phyloP scores from a whole-genome alignment of 2,888 invertebrate genomes.

The Geophilus truncorum region DNA sequence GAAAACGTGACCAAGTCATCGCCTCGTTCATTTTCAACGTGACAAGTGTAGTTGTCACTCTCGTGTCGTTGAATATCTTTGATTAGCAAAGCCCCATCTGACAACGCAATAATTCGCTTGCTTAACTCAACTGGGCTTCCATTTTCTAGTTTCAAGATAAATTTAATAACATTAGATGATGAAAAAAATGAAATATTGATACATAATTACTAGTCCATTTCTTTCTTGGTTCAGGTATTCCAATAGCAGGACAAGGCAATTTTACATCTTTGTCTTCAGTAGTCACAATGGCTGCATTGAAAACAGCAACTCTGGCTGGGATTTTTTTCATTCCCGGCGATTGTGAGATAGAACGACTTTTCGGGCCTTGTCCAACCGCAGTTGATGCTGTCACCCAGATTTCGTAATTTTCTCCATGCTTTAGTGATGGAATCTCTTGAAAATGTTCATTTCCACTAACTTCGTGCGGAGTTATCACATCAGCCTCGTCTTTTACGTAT shows the following conservation, averaged over 20 bases:
- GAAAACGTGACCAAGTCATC: conserved; percentile 89
- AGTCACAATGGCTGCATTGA: conserved; percentile 42
- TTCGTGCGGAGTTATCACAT: neutral
- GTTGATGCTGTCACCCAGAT: conserved; percentile 13
- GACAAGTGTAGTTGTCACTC: conserved; percentile 90
- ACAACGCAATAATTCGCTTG: conserved; percentile 75
- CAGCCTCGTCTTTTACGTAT: neutral
- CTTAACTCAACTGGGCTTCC: conserved; percentile 43
- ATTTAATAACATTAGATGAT: neutral
- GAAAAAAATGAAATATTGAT: neutral
- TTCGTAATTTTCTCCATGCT: neutral
- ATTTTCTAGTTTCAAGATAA: neutral
- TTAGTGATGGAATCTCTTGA: neutral
- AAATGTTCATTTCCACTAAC: neutral
- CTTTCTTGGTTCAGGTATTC: conserved; percentile 44
- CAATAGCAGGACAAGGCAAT: conserved; percentile 47
- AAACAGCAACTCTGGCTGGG: conserved; percentile 47
- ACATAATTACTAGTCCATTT: conserved; percentile 42
- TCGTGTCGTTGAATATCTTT: conserved; percentile 82
- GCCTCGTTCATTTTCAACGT: conserved; percentile 86
- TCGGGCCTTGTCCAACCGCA: neutral
- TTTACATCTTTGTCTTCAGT: conserved; percentile 45
- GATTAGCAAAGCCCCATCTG: conserved; percentile 86
- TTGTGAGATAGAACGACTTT: neutral
- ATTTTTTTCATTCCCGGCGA: conserved; percentile 37